Conservation (phyloP, 2,888 invertebrate genomes). For the Xestoiulus laeticollis region DNA sequence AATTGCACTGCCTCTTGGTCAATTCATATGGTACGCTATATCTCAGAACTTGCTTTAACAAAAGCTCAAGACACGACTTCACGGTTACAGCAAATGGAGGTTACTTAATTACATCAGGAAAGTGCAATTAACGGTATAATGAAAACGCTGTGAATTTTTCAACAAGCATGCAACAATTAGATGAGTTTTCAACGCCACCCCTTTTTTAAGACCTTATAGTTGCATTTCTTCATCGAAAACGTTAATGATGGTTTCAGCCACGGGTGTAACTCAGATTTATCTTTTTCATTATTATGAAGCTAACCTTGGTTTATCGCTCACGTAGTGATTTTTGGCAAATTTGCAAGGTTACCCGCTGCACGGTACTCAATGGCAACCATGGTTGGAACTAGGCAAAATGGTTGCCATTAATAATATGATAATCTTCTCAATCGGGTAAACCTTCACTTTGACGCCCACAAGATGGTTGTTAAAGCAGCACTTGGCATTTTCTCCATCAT, state of each 20-base stretch:
- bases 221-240: slow-evolving; percentile 1
- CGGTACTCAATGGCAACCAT: neutral
- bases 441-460: slow-evolving; percentile 23
- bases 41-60: too few relatives aligned
- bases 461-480: slow-evolving; percentile 28
- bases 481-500: neutral
- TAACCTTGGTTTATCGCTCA: slow-evolving; percentile 38
- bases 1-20: too few relatives aligned
- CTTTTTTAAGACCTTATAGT: neutral
- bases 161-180: neutral
- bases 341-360: slow-evolving; percentile 19
- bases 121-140: neutral
- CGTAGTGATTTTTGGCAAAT: neutral
- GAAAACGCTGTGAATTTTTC: neutral
- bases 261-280: neutral
- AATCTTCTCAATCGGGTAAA: slow-evolving; percentile 5
- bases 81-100: neutral
- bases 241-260: slow-evolving; percentile 4
- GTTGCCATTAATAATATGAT: neutral
- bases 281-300: neutral
- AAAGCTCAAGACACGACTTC: too few relatives aligned
- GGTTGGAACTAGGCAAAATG: neutral
- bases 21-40: too few relatives aligned
- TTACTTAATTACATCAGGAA: neutral
- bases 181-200: neutral